Conservation (phyloP, 2,113 vertebrate genomes). For the Dascyllus trimaculatus region DNA sequence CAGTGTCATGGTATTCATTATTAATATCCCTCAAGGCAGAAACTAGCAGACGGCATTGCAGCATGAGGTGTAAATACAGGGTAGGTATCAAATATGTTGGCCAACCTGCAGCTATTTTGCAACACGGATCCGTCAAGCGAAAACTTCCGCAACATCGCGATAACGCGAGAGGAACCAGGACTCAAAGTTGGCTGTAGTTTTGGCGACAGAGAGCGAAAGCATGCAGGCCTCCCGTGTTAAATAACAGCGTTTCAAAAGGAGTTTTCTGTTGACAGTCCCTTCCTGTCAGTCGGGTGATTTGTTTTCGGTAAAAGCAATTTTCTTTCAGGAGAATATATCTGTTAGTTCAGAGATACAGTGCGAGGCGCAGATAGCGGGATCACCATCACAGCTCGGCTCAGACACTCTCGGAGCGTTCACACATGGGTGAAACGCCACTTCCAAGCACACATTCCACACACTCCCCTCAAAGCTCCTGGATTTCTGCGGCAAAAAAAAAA, state of each 20-base stretch:
- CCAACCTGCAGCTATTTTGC: constrained; percentile 27
- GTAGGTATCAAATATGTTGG: constrained; percentile 26
- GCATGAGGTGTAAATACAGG: constrained; percentile 35
- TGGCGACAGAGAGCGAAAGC: constrained; percentile 1
- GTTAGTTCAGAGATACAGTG: constrained; percentile 49
- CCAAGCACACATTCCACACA: constrained; percentile 16
- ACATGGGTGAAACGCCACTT: constrained; percentile 25
- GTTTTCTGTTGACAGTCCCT: constrained; percentile 28
- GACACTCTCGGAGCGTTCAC: constrained; percentile 36
- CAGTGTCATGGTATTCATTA: constrained; percentile 58
- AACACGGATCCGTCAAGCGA: constrained; percentile 1
- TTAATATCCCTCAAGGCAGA: constrained; percentile 47
- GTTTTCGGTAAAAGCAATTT: constrained; percentile 65
- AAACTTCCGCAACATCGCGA: background rate
- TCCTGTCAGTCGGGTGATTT: constrained; percentile 52
- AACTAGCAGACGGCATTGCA: constrained; percentile 13
- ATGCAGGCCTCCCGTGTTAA: background rate
- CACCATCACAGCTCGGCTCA: constrained; percentile 35
- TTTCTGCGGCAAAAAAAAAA: constrained; percentile 27
- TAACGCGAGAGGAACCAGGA: background rate
- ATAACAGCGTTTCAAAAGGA: constrained; percentile 24
- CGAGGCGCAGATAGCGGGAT: constrained; percentile 51
- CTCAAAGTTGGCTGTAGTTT: background rate
- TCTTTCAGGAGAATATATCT: constrained; percentile 23
- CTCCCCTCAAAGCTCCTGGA: constrained; percentile 37